A percentile compares a stretch with the other conserved stretches of the same genome.
phyloP scores from a whole-genome alignment of 2,113 vertebrate species.

The Rhabdomys dilectus region DNA sequence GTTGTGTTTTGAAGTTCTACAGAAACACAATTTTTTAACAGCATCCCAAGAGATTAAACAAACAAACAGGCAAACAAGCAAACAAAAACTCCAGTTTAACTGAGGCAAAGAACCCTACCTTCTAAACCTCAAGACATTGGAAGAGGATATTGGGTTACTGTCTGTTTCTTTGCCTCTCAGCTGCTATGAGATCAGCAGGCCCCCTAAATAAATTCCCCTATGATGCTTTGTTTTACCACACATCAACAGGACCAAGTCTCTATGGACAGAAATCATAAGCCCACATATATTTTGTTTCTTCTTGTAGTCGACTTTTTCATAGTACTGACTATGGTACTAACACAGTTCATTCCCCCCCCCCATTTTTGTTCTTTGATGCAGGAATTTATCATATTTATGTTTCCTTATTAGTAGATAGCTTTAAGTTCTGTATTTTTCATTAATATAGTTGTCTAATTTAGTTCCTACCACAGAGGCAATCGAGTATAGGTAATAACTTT shows the following conservation, averaged over 20 bases:
- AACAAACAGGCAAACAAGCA: not conserved
- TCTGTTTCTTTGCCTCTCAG: not conserved
- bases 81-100: not conserved
- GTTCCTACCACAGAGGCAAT: not conserved
- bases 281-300: not conserved
- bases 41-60: not conserved
- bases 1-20: not conserved
- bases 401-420: not conserved
- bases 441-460: not conserved
- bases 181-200: not conserved
- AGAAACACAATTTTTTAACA: not conserved
- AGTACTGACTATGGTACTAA: too few species aligned
- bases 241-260: not conserved
- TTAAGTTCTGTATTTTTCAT: not conserved
- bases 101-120: not conserved
- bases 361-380: not conserved
- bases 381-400: not conserved
- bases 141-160: not conserved
- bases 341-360: not conserved
- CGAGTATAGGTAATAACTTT: not conserved
- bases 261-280: not conserved
- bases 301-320: not conserved
- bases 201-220: not conserved
- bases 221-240: not conserved
- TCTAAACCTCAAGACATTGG: not conserved